A percentile compares a stretch with the other conserved stretches of the same genome.
These are phyloP conservation scores for Allobates femoralis DNA, from an alignment of 2,797 vertebrate species.

Conservation along the genomic window DNA sequence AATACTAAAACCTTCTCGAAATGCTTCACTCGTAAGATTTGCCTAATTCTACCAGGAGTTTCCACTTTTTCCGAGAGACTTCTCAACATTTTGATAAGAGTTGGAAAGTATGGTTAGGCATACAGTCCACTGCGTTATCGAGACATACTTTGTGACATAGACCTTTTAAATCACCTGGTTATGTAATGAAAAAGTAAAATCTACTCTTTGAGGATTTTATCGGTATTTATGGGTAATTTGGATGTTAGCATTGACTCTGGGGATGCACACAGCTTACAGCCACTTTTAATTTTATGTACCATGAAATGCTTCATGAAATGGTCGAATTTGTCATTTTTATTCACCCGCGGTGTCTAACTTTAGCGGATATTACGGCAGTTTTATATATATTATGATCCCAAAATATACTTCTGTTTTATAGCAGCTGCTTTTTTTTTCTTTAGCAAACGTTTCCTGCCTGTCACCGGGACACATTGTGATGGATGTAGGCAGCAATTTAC, in stretches of 20 bases:
- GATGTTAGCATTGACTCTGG: background rate
- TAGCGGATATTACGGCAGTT: background rate
- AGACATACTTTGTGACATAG: background rate
- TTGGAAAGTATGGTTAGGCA: too few species aligned
- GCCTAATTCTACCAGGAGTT: too few species aligned
- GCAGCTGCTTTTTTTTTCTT: background rate
- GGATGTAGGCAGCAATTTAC: background rate
- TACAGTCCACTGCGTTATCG: background rate
- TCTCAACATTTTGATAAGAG: too few species aligned
- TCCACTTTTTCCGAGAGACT: too few species aligned
- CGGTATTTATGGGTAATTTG: background rate
- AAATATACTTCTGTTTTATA: background rate
- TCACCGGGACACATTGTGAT: slow-evolving; percentile 4
- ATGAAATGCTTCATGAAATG: slow-evolving; percentile 5
- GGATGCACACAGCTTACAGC: background rate
- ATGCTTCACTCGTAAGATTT: too few species aligned
- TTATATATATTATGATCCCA: background rate
- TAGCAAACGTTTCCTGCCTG: slow-evolving; percentile 1
- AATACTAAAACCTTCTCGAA: too few species aligned
- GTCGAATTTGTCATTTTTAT: slow-evolving; percentile 1
- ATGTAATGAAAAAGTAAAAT: too few species aligned
- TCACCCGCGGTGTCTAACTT: background rate
- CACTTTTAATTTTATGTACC: slow-evolving; percentile 12
- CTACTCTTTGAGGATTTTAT: background rate
- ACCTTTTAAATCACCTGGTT: background rate